Evolutionary conservation across 2,113 vertebrate genomes (phyloP).

Genomic region (Antechinus flavipes): DNA sequence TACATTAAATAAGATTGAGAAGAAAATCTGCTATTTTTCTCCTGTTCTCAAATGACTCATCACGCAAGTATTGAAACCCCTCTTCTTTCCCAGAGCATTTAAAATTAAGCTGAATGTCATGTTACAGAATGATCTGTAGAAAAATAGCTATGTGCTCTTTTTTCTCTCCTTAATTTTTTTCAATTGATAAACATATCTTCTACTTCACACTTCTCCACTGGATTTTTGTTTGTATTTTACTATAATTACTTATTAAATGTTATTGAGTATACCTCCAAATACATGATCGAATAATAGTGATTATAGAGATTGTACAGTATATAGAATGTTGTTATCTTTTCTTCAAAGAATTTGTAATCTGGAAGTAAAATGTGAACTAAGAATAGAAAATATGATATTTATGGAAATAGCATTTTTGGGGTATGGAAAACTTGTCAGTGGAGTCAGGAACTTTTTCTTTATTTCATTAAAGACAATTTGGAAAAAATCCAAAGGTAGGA

Average conservation of each 20-base stretch:
- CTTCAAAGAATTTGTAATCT: conserved; percentile 17
- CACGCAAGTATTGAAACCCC: conserved; percentile 10
- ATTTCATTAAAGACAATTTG: conserved; percentile 5
- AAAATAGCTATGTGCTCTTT: conserved; percentile 17
- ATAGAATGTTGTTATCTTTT: conserved; percentile 16
- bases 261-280: neutral
- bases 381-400: conserved; percentile 1
- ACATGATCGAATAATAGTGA: neutral
- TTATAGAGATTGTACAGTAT: neutral
- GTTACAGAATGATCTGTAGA: neutral
- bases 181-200: neutral
- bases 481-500: neutral
- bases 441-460: neutral
- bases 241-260: conserved; percentile 27
- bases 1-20: conserved; percentile 18
- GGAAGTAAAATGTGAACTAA: conserved; percentile 18
- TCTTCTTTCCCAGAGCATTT: conserved; percentile 23
- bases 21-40: neutral
- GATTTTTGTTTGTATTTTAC: conserved; percentile 45
- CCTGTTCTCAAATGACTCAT: neutral
- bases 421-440: neutral
- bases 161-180: neutral
- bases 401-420: neutral
- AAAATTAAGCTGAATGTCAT: conserved; percentile 24
- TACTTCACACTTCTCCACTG: neutral